A percentile compares a stretch with the other conserved stretches of the same genome.
Evolutionary conservation across 2,113 vertebrate genomes (phyloP).

Genomic region (Tetrao urogallus): DNA sequence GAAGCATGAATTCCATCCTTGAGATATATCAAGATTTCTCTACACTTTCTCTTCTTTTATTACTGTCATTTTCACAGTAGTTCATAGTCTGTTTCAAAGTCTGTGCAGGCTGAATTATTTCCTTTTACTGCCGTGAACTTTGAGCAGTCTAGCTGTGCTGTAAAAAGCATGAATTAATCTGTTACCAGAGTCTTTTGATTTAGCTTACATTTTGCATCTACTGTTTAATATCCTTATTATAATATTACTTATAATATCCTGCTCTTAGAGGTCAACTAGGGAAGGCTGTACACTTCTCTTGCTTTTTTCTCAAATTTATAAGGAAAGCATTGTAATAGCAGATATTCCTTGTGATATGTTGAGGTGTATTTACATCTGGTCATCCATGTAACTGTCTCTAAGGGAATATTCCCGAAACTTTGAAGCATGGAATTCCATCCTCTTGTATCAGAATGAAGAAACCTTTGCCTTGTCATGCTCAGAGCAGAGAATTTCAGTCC

Average conservation of each 20-base stretch:
- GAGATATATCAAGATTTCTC: no score
- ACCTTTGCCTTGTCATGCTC: no score
- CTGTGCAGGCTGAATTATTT: background rate
- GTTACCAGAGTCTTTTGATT: background rate
- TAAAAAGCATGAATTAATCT: slow-evolving; percentile 2
- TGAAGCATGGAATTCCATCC: no score
- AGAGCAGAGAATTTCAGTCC: no score
- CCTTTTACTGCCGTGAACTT: background rate
- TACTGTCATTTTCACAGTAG: background rate
- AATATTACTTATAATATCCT: background rate
- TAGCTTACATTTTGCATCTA: background rate
- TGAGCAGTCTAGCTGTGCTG: background rate
- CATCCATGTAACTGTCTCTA: background rate
- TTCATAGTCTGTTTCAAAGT: background rate
- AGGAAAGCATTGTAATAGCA: background rate
- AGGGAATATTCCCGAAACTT: no score
- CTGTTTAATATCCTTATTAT: background rate
- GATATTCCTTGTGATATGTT: background rate
- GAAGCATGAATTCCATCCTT: no score
- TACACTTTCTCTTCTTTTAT: no score
- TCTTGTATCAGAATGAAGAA: no score
- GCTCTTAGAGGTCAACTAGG: background rate
- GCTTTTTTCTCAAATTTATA: background rate
- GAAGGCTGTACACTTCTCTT: background rate
- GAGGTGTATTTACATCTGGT: background rate